Conservation (phyloP, 2,113 vertebrate genomes). For the Mustela nigripes region DNA sequence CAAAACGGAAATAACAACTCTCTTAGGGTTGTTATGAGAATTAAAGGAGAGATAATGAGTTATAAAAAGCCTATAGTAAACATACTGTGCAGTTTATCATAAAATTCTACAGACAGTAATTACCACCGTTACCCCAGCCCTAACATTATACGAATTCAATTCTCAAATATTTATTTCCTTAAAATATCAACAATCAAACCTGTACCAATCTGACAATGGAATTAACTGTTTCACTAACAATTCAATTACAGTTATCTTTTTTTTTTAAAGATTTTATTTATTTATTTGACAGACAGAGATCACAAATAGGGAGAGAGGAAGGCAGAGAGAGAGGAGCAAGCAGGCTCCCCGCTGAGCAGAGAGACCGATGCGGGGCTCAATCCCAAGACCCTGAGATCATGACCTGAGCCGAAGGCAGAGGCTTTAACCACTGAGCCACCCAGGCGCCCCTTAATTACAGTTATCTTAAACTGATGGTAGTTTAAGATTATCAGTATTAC, state of each 20-base stretch:
- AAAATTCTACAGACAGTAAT: conserved; percentile 58
- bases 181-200: conserved; percentile 62
- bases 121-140: conserved; percentile 10
- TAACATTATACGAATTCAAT: conserved; percentile 19
- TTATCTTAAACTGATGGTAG: not conserved
- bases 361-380: no score
- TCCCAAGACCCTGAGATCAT: no score
- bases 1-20: conserved; percentile 48
- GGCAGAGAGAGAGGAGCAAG: no score
- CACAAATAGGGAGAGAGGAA: no score
- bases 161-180: conserved; percentile 55
- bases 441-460: not conserved
- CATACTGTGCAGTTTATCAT: conserved; percentile 6
- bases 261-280: no score
- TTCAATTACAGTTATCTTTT: not conserved
- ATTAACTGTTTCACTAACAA: conserved; percentile 20
- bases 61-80: conserved; percentile 52
- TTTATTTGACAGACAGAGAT: no score
- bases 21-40: conserved; percentile 16
- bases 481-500: conserved; percentile 6
- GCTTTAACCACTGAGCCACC: no score
- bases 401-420: no score
- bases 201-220: not conserved
- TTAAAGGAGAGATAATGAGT: not conserved
- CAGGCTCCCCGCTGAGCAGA: no score